Conservation (phyloP, 2,113 vertebrate genomes). For the Seriola rivoliana region DNA sequence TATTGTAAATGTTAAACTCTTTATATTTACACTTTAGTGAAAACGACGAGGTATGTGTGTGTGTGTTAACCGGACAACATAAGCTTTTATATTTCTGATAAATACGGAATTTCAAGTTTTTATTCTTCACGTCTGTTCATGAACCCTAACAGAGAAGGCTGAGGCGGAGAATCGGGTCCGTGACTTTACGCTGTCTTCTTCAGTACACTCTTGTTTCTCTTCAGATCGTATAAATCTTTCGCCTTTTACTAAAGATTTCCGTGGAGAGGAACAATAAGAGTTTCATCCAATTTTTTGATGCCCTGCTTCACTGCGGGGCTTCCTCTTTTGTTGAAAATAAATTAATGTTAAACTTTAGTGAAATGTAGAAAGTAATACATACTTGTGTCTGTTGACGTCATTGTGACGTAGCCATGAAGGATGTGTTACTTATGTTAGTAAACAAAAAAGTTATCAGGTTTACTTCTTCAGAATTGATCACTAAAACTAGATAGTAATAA, state of each 20-base stretch:
- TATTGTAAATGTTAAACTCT: neutral
- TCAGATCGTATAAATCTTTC: slow-evolving; percentile 68
- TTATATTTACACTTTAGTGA: neutral
- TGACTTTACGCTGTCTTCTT: accelerated
- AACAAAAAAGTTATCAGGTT: too few species aligned
- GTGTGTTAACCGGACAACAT: too few species aligned
- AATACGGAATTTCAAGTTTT: accelerated
- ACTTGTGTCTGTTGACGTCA: too few species aligned
- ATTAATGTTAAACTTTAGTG: accelerated
- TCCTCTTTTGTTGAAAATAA: neutral
- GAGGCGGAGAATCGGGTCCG: accelerated
- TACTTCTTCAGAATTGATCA: too few species aligned
- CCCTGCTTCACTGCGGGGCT: neutral
- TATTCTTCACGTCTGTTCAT: too few species aligned
- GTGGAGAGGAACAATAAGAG: slow-evolving; percentile 70
- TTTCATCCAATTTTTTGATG: slow-evolving; percentile 55
- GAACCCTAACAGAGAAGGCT: neutral
- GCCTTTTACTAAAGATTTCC: slow-evolving; percentile 74
- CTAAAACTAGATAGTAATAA: too few species aligned
- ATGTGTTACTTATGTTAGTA: too few species aligned
- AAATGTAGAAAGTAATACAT: too few species aligned
- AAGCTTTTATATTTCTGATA: neutral
- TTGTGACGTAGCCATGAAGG: too few species aligned
- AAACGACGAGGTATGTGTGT: neutral
- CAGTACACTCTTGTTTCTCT: slow-evolving; percentile 53